Base-by-base conservation (phyloP, 2,797 vertebrate genomes). In the Pseudochirops corinnae region DNA sequence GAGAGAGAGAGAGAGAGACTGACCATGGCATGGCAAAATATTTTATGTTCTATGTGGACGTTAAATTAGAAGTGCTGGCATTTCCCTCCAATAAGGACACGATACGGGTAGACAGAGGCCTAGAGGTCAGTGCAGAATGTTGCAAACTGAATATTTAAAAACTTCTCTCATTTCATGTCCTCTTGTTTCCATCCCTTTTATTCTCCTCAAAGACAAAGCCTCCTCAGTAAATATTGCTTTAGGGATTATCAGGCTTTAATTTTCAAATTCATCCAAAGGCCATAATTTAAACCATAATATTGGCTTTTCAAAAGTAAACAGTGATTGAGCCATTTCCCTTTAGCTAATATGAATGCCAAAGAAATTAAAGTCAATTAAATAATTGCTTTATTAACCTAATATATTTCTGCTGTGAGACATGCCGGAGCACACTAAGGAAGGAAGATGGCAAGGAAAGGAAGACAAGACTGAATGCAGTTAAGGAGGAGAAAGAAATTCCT, bases 221-320 rank as follows among this genome's bases (percentile, higher is more conserved):
- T 92, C 92, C 31, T 98, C 95, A 97, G 96, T 95, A 98, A 98
- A 98, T 98, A 97, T 97, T 98, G 93, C 95, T 98, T 98, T 97
- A 98, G 96, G 97, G 97, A 97, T 97, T 97, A 97, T 94, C 90
- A 96, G 94, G 94, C 90, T 98, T 93, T 96, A 96, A 93, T 97
- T 98, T 98, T 98, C 96, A 97, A 98, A 97, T 97, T 98, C 90
- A 96, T 97, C 92, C 55, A 92, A 94, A 55, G 96, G 90, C 96
- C 96, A 96, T 97, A 98, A 98, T 97, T 98, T 97, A 96, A 98
- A 96, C 92, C 96, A 90, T 56, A 98, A 96, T 98, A 96, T 94
- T 98, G 93, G 94, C 56, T 98, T 98, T 97, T 95, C 50, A 97
- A 98, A 97, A 96, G 91, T 94, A 98, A 98, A 97, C 91, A 97